These are phyloP conservation scores for Drosophila kikkawai DNA, from an alignment of 1,140 invertebrate species.

Conservation along the genomic window DNA sequence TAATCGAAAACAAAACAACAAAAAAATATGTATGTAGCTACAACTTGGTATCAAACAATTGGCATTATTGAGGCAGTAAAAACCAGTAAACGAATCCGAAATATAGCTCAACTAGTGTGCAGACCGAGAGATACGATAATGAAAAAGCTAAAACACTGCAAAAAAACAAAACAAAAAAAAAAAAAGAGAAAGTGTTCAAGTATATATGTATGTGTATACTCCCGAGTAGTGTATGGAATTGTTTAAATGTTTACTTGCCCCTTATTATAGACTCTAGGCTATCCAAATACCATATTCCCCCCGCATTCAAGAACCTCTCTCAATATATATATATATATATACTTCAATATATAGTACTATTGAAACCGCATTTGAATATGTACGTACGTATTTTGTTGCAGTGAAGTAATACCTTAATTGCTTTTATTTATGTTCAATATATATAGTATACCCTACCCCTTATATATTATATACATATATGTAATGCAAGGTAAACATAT, in stretches of 20 bases:
- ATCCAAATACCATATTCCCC: slow-evolving; percentile 58
- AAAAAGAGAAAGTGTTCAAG: slow-evolving; percentile 39
- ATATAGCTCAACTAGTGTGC: slow-evolving; percentile 19
- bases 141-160: slow-evolving; percentile 6
- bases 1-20: slow-evolving; percentile 36
- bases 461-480: slow-evolving; percentile 28
- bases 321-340: slow-evolving; percentile 27
- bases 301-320: slow-evolving; percentile 71
- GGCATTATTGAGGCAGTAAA: slow-evolving; percentile 37
- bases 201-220: slow-evolving; percentile 71
- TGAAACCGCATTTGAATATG: slow-evolving; percentile 74
- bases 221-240: slow-evolving; percentile 76
- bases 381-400: slow-evolving; percentile 70
- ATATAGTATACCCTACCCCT: slow-evolving; percentile 34
- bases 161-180: neutral
- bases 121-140: slow-evolving; percentile 13
- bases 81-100: slow-evolving; percentile 8
- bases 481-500: slow-evolving; percentile 43
- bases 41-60: slow-evolving; percentile 53
- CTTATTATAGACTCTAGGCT: slow-evolving; percentile 47
- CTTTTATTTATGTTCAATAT: slow-evolving; percentile 44
- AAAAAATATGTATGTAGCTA: slow-evolving; percentile 38
- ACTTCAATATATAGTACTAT: slow-evolving; percentile 74
- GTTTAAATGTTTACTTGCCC: slow-evolving; percentile 76
- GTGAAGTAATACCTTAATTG: slow-evolving; percentile 64